These are phyloP conservation scores for Seladonia tumulorum DNA, from an alignment of 2,888 invertebrate species.

Conservation along the genomic window DNA sequence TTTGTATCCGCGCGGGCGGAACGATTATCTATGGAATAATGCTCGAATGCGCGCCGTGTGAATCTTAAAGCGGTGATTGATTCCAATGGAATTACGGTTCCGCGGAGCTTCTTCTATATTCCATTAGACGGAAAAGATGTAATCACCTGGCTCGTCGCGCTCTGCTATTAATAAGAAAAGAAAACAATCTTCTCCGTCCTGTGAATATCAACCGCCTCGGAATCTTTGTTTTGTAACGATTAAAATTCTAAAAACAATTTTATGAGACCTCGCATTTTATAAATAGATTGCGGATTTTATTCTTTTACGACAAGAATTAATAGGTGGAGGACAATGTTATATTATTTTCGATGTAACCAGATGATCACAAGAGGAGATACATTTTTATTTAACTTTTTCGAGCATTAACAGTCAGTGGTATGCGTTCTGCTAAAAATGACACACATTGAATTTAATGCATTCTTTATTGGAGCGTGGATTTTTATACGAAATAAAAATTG, in stretches of 20 bases:
- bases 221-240: neutral
- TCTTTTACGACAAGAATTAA: too few species aligned
- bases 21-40: conserved; percentile 45
- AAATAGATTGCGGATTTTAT: too few species aligned
- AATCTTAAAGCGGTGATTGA: conserved; percentile 26
- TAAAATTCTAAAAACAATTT: neutral
- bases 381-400: too few species aligned
- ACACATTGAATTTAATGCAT: too few species aligned
- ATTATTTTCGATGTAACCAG: too few species aligned
- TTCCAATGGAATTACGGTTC: conserved; percentile 33
- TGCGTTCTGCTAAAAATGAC: too few species aligned
- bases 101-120: neutral
- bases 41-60: conserved; percentile 10
- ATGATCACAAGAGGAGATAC: too few species aligned
- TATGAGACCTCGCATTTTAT: neutral
- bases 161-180: neutral
- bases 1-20: conserved; percentile 12
- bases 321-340: too few species aligned
- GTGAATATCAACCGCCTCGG: neutral
- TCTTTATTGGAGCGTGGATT: too few species aligned
- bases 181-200: neutral
- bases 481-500: too few species aligned
- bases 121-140: neutral
- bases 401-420: too few species aligned
- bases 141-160: neutral